A percentile compares a stretch with the other conserved stretches of the same genome.
Conservation (phyloP, 2,113 vertebrate species). For the Empidonax alnorum region DNA sequence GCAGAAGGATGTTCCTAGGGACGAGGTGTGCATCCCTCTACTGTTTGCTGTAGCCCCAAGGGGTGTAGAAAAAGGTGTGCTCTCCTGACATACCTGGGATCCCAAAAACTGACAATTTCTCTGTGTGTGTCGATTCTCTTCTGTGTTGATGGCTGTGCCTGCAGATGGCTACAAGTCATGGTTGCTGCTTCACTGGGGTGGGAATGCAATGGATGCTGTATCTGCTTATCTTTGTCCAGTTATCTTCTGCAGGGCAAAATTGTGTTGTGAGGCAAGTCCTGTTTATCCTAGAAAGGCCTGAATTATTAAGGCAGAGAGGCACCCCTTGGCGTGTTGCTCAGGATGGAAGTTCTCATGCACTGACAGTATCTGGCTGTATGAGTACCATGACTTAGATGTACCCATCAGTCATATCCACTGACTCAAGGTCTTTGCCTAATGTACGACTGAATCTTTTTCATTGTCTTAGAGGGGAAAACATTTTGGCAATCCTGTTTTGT, state of each 20-base stretch:
- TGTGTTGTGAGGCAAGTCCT: not conserved
- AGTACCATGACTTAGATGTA: not conserved
- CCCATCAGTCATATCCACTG: not conserved
- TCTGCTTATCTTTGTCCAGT: not conserved
- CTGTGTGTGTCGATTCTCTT: not conserved
- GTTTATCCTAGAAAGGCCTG: not conserved
- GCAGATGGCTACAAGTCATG: not conserved
- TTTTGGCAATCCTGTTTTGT: not conserved
- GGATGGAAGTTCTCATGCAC: not conserved
- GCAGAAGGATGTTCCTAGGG: not conserved
- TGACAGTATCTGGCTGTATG: not conserved
- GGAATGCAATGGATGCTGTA: not conserved
- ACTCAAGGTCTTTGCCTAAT: not conserved
- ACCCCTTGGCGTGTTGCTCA: not conserved
- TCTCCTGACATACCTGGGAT: not conserved
- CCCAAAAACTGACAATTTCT: not conserved
- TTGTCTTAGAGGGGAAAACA: not conserved
- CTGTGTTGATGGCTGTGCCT: not conserved
- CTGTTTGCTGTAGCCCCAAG: not conserved
- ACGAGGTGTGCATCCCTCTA: not conserved
- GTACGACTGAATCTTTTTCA: not conserved
- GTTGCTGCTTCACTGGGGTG: not conserved
- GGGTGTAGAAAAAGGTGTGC: not conserved
- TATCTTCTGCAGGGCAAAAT: not conserved
- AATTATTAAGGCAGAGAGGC: not conserved